These are phyloP conservation scores for Arnoldichthys spilopterus DNA, from an alignment of 2,797 vertebrate genomes.

Conservation along the genomic window DNA sequence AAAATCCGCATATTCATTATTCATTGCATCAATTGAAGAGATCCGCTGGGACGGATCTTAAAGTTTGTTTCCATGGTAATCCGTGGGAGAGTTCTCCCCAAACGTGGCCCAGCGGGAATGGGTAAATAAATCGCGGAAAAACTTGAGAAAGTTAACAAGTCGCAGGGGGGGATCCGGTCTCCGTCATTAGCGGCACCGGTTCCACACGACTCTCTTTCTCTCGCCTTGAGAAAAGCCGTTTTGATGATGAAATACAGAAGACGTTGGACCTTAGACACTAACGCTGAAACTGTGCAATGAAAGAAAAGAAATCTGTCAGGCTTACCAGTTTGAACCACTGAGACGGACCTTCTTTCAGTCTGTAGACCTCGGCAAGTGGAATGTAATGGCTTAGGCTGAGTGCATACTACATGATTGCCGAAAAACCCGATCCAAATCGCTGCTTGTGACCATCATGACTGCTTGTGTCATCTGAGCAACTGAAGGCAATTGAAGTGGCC, in stretches of 20 bases:
- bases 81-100: constrained; percentile 52
- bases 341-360: background rate
- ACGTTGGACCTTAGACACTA: constrained; percentile 5
- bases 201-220: constrained; percentile 31
- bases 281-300: background rate
- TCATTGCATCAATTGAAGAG: constrained; percentile 53
- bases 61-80: constrained; percentile 80
- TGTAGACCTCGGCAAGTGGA: background rate
- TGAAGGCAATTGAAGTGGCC: too few relatives aligned
- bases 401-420: background rate
- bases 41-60: constrained; percentile 54
- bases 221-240: constrained; percentile 12
- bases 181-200: constrained; percentile 20
- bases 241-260: constrained; percentile 22
- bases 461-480: too few relatives aligned
- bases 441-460: background rate
- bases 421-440: background rate
- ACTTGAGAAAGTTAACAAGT: constrained; percentile 64
- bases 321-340: background rate
- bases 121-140: constrained; percentile 59
- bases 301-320: constrained; percentile 15
- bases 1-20: constrained; percentile 51
- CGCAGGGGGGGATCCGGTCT: constrained; percentile 57
- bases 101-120: constrained; percentile 51
- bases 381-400: background rate